Evolutionary conservation across 2,797 vertebrate species (phyloP).

Genomic region (Prunella strophiata): DNA sequence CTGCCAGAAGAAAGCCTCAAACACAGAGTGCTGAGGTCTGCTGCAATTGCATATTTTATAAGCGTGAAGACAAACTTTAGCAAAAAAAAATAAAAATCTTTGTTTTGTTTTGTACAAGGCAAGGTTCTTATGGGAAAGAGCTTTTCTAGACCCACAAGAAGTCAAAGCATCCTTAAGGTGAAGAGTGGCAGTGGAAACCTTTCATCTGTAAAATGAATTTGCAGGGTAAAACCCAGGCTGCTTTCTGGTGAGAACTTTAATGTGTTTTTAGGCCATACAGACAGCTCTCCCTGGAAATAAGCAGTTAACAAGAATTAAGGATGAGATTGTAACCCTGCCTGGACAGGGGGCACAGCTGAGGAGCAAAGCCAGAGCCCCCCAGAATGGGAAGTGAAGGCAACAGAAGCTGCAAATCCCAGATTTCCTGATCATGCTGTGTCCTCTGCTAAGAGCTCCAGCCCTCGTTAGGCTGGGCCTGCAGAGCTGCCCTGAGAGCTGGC

Average conservation of each 20-base stretch:
- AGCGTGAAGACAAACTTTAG: background rate
- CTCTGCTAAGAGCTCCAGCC: background rate
- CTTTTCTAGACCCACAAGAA: background rate
- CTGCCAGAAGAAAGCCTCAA: background rate
- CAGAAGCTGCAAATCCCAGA: background rate
- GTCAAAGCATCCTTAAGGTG: background rate
- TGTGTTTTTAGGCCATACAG: background rate
- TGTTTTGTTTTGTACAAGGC: background rate
- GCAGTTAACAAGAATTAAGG: background rate
- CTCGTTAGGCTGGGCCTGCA: rapidly evolving
- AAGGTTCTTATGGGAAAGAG: background rate
- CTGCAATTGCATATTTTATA: background rate
- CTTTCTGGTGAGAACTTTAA: background rate
- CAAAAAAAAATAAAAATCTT: background rate
- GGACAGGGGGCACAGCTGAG: background rate
- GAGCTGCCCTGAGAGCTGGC: background rate
- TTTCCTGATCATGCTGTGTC: background rate
- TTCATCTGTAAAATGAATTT: background rate
- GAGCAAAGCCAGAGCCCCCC: background rate
- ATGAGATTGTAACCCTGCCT: background rate
- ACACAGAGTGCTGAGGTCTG: background rate
- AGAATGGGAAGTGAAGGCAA: background rate
- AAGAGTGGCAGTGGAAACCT: background rate
- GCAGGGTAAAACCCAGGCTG: background rate
- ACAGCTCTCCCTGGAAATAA: background rate